Evolutionary conservation across 2,888 invertebrate genomes (phyloP), one percentile per base, ranked within the genome.

Genomic region (Anarsia innoxiella): DNA sequence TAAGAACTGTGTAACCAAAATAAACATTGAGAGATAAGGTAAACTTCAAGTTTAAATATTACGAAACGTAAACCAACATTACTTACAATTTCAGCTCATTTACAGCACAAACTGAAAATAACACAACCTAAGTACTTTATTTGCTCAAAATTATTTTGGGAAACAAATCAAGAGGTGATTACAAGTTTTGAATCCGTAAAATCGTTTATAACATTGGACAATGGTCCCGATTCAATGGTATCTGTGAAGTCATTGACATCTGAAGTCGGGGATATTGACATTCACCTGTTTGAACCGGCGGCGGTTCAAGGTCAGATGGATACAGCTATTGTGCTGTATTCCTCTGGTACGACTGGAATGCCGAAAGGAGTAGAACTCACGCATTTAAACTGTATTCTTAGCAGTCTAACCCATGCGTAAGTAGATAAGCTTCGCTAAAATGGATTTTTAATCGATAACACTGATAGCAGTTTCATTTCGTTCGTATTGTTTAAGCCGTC

Each of bases 301-400:
- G 50, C 67, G 11, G 74, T 89, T n/a, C 87, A 60, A 36, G 76
- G 74, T 39, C 66, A 70, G 37, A 57, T 43, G 14, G 75, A 76
- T 45, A 54, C 56, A 1, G 72, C 69, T 0, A 51, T 66, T 12
- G 74, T 90, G 53, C 78, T 90, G 41, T 90, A 88, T 65, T 91
- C 91, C 23, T 91, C 91, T 38, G 91, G 91, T 30, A 92, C 92
- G 0, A 88, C 88, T 10, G 92, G 91, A 0, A 65, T 90, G 52
- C 89, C 90, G 1, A 91, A 91, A 67, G 90, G 89, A 19, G 90
- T 91, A 1, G 78, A 87, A 67, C 62, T 90, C 28, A 87, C 89
- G 2, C 88, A 90, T 59, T 66, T 76, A 37, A 90, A 90, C 60
- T 73, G 84, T 41, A 68, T 85, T 31, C 49, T 79, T 15, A 68